Conservation (phyloP, 2,888 invertebrate genomes). For the Pogonocherus hispidulus region DNA sequence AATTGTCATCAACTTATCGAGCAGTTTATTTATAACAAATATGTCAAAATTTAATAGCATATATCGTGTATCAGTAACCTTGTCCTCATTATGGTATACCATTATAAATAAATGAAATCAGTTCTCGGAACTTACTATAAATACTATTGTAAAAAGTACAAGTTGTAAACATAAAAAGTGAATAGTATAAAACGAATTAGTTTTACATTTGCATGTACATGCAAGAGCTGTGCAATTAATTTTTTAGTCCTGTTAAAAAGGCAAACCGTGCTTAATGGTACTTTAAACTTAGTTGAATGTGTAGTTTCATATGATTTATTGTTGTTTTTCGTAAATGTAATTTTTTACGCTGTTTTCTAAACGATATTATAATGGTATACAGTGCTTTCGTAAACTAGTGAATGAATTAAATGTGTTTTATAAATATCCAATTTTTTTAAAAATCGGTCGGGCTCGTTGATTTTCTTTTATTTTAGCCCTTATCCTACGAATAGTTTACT, state of each 20-base stretch:
- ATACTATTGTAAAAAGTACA: slow-evolving; percentile 15
- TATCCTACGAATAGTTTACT: too few relatives aligned
- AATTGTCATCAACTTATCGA: background rate
- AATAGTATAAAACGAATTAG: background rate
- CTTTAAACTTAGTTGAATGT: background rate
- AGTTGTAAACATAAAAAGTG: slow-evolving; percentile 1
- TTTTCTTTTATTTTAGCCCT: too few relatives aligned
- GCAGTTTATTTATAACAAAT: slow-evolving; percentile 22
- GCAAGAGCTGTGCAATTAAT: slow-evolving; percentile 2
- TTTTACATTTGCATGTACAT: slow-evolving; percentile 1
- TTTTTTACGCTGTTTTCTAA: background rate
- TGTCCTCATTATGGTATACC: slow-evolving; percentile 21
- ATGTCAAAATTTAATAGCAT: slow-evolving; percentile 25
- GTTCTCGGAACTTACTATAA: slow-evolving; percentile 20
- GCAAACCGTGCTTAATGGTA: background rate
- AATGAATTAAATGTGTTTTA: too few relatives aligned
- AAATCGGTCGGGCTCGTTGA: too few relatives aligned
- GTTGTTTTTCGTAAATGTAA: too few relatives aligned
- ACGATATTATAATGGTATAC: too few relatives aligned
- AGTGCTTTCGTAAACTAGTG: too few relatives aligned
- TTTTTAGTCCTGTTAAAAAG: background rate
- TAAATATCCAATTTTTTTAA: too few relatives aligned
- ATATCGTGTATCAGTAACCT: slow-evolving; percentile 27
- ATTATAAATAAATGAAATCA: slow-evolving; percentile 23
- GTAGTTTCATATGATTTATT: background rate